Conservation (phyloP, 2,888 invertebrate genomes). For the Drosophila nigritarsus region DNA sequence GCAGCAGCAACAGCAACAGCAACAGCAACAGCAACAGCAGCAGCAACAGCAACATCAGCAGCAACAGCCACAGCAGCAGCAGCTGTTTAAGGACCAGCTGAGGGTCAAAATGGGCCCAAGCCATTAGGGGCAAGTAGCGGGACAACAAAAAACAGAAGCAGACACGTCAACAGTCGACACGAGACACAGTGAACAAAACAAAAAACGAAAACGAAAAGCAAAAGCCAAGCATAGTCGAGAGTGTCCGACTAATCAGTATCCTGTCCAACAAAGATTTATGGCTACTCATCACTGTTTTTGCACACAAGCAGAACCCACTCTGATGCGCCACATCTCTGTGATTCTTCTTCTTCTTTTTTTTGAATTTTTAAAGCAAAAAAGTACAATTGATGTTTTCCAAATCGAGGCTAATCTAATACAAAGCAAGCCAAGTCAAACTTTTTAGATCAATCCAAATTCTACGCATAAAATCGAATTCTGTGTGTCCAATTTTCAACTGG, state of each 20-base stretch:
- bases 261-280: slow-evolving; percentile 5
- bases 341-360: neutral
- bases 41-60: neutral
- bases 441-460: neutral
- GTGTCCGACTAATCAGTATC: slow-evolving; percentile 7
- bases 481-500: neutral
- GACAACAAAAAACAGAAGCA: slow-evolving; percentile 11
- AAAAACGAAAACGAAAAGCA: neutral
- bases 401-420: neutral
- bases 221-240: neutral
- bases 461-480: neutral
- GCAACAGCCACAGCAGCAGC: neutral
- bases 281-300: neutral
- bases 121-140: slow-evolving; percentile 40
- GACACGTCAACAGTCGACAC: slow-evolving; percentile 29
- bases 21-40: neutral
- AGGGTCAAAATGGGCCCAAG: slow-evolving; percentile 1
- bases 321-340: neutral
- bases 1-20: fast-evolving
- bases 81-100: neutral
- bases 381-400: neutral
- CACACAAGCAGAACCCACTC: neutral
- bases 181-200: slow-evolving; percentile 35
- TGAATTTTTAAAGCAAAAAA: neutral
- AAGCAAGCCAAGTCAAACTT: neutral